Evolutionary conservation across 2,797 vertebrate species (phyloP).

Genomic region (Leucoraja ocellata): DNA sequence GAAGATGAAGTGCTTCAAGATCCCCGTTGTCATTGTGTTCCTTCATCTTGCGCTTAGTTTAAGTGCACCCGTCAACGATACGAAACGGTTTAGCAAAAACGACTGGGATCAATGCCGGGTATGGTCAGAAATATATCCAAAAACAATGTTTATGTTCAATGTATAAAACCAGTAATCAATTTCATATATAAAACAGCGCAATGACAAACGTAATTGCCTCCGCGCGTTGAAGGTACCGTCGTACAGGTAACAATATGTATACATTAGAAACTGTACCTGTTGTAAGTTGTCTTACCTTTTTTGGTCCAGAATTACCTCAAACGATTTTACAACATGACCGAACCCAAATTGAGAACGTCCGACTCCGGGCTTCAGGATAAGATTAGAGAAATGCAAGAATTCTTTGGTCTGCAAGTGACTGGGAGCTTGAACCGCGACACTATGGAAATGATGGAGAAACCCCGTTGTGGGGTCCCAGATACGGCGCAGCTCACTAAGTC

Average conservation of each 20-base stretch:
- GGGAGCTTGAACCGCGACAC: not conserved
- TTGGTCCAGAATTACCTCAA: not conserved
- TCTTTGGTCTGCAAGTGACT: slow-evolving; percentile 7
- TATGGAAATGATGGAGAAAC: not conserved
- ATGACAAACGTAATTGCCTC: not conserved
- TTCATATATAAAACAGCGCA: not conserved
- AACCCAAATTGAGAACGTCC: not conserved
- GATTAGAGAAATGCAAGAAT: slow-evolving; percentile 24
- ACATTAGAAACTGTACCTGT: not conserved
- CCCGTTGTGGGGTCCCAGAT: not conserved
- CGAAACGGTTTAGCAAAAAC: not conserved
- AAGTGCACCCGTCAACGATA: too few species aligned
- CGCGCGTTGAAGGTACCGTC: too few species aligned
- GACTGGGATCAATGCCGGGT: slow-evolving; percentile 24
- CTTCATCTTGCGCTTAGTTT: not conserved
- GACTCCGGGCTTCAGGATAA: not conserved
- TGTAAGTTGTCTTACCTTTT: not conserved
- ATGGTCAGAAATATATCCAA: not conserved
- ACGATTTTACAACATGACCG: slow-evolving; percentile 12
- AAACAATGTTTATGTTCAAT: not conserved
- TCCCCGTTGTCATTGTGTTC: too few species aligned
- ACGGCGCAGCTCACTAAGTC: not conserved
- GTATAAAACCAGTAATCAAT: not conserved
- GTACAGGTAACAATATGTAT: not conserved
- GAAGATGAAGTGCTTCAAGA: not conserved